Evolutionary conservation across 1,140 invertebrate genomes (phyloP).

Genomic region (Solenopsis fugax): DNA sequence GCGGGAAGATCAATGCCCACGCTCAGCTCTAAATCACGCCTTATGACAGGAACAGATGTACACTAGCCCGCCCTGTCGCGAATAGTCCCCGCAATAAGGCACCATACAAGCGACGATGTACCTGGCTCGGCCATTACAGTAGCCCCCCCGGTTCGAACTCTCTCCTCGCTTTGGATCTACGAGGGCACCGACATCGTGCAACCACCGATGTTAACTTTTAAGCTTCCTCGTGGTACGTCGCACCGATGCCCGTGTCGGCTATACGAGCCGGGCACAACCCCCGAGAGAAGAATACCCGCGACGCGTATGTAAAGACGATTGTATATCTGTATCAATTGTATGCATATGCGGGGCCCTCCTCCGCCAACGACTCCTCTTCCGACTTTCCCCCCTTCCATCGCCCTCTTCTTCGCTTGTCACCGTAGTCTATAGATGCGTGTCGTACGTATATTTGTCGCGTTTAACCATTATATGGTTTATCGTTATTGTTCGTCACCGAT

Average conservation of each 20-base stretch:
- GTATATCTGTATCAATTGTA: constrained; percentile 87
- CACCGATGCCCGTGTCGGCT: constrained; percentile 16
- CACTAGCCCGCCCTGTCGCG: constrained; percentile 82
- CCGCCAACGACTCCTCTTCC: constrained; percentile 25
- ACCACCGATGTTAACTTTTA: constrained; percentile 66
- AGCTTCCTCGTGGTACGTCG: constrained; percentile 35
- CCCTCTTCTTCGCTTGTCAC: constrained; percentile 36
- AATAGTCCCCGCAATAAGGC: constrained; percentile 82
- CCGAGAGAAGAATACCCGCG: constrained; percentile 68
- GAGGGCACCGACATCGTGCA: constrained; percentile 70
- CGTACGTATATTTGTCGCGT: constrained; percentile 84
- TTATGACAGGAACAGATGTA: constrained; percentile 86
- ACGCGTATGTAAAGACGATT: constrained; percentile 83
- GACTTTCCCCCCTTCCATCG: background rate
- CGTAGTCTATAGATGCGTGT: constrained; percentile 68
- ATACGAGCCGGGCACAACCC: constrained; percentile 43
- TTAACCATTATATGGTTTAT: constrained; percentile 85
- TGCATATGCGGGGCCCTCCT: constrained; percentile 81
- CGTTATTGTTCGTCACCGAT: constrained; percentile 84
- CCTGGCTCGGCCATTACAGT: constrained; percentile 46
- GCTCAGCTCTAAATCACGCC: constrained; percentile 80
- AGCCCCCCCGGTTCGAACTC: constrained; percentile 51
- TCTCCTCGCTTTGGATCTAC: constrained; percentile 66
- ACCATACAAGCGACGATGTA: constrained; percentile 80
- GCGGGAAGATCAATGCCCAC: constrained; percentile 69